Base-by-base conservation (phyloP, 1,140 invertebrate genomes). In the Zaprionus inermis region DNA sequence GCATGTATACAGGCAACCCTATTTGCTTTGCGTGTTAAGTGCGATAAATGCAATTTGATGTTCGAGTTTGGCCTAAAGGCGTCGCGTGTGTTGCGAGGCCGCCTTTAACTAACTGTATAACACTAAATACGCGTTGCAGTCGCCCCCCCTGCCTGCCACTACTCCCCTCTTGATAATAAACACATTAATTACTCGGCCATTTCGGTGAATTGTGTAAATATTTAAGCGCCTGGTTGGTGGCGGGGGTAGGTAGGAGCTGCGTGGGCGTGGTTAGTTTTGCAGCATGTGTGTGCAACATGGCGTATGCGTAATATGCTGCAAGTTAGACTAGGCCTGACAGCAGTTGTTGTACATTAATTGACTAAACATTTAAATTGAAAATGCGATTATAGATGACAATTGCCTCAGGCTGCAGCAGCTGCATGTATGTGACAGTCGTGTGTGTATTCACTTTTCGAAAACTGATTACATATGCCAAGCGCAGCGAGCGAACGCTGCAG, bases 331-430 rank as follows among this genome's bases (percentile, higher is more conserved):
- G 38, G n/a, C 7, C 18, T 10, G 44, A 10, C n/a, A 49, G 44
- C n/a, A 16, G 44, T 12, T 18, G 44, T 16, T 18, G 38, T 44
- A 67, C 55, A 78, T 78, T 81, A 85, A 85, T 86, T 82, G 79
- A 86, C 83, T 83, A 88, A 86, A 74, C 81, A 88, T 86, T 88
- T 88, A 73, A 88, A 82, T 86, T 73, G 69, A 72, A 86, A 86
- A 86, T 85, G 82, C 79, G 82, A 82, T 88, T 85, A 86, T 73
- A 60, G 72, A 63, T 60, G 69, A 79, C 83, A 86, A 78, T 67
- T 64, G 76, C 58, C 63, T 9, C 54, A 32, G 54, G 59, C 52
- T 38, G 4, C 41, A 41, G 32, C 5, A 34, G 20, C 28, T 3
- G 7, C 51, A 12, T 16, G 12, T 20, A 20, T 6, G 32, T 51